A percentile compares a stretch with the other conserved stretches of the same genome.
Evolutionary conservation across 2,797 vertebrate species (phyloP).

Genomic region (Ctenosaura bakeri): DNA sequence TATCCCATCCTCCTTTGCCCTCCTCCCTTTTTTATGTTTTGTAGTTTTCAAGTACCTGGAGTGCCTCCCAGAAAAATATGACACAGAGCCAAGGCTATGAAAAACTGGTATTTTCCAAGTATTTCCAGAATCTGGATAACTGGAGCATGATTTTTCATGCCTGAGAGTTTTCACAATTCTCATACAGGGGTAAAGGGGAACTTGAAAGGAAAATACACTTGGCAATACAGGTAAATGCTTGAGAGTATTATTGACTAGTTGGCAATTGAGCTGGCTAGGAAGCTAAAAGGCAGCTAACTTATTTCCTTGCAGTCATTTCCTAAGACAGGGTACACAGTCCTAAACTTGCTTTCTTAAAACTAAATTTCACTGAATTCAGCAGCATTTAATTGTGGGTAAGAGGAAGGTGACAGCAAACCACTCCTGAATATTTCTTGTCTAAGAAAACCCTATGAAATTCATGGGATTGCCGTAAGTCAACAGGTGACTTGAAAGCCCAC

Average conservation of each 20-base stretch:
- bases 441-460: no score
- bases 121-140: constrained; percentile 42
- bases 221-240: background rate
- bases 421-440: no score
- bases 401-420: no score
- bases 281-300: constrained; percentile 3
- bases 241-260: background rate
- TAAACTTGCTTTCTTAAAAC: background rate
- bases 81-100: constrained; percentile 62
- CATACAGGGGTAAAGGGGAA: background rate
- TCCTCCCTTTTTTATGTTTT: constrained; percentile 53
- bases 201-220: background rate
- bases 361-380: background rate
- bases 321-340: background rate
- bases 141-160: constrained; percentile 55
- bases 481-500: no score
- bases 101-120: constrained; percentile 45
- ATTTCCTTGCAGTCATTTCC: constrained; percentile 38
- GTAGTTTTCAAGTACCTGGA: constrained; percentile 74
- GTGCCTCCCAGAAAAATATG: constrained; percentile 75
- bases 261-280: rapidly evolving
- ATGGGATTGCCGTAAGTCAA: no score
- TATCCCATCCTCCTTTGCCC: constrained; percentile 48
- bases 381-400: background rate
- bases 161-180: constrained; percentile 52